Percentiles rank a stretch among this genome's conserved stretches.
phyloP scores from a whole-genome alignment of 1,140 invertebrate species.

The Caenorhabditis brenneri region DNA sequence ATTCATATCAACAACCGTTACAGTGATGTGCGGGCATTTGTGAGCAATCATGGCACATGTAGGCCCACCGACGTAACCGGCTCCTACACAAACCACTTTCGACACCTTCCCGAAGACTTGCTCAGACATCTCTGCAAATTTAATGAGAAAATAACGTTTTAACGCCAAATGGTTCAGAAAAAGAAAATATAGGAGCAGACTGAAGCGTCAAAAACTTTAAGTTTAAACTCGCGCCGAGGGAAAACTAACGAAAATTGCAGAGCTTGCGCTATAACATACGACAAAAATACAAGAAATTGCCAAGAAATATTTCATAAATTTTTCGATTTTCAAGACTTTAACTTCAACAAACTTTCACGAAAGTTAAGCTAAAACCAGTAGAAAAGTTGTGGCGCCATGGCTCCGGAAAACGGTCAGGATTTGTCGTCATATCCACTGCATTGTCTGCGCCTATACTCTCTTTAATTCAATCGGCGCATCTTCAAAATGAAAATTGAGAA shows the following conservation, averaged over 20 bases:
- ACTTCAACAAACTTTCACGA: neutral
- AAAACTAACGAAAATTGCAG: neutral
- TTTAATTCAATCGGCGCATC: no score
- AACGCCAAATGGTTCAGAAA: no score
- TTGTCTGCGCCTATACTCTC: neutral
- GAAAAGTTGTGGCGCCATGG: neutral
- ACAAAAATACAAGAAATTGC: no score
- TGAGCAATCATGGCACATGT: constrained; percentile 95
- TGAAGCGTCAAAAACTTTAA: neutral
- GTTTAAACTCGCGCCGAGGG: neutral
- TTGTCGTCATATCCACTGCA: neutral
- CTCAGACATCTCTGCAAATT: neutral
- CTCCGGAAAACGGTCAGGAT: neutral
- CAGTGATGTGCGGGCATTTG: constrained; percentile 87
- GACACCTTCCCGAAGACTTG: constrained; percentile 56
- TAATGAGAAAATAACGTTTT: no score
- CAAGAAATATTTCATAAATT: no score
- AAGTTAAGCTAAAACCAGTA: neutral
- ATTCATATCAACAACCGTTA: constrained; percentile 94
- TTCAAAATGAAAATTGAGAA: no score
- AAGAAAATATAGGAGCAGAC: neutral
- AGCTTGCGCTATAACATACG: neutral
- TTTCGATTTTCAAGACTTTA: neutral
- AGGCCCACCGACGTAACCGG: constrained; percentile 98
- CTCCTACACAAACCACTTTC: constrained; percentile 81